These are phyloP conservation scores for Amia ocellicauda DNA, from an alignment of 2,113 vertebrate genomes.

Conservation along the genomic window DNA sequence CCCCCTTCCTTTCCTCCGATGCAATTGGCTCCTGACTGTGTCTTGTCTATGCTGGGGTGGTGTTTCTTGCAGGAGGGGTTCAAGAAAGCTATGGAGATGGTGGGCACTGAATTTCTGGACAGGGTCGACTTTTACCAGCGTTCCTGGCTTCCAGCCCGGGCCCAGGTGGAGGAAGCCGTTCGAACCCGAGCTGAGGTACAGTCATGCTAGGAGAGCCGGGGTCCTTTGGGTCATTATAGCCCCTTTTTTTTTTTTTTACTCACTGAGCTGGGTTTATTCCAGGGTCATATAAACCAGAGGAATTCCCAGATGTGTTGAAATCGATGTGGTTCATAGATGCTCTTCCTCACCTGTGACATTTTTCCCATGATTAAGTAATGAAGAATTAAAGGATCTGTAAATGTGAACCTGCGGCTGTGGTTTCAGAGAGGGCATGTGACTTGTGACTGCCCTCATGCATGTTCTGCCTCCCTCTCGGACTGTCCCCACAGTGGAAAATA, in stretches of 20 bases:
- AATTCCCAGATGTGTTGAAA: neutral
- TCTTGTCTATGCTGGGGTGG: neutral
- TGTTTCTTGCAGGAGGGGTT: constrained; percentile 70
- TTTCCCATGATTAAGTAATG: no score
- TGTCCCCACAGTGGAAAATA: no score
- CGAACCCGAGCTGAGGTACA: constrained; percentile 71
- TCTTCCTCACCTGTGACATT: no score
- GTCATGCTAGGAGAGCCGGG: no score
- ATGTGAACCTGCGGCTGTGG: no score
- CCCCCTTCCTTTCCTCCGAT: no score
- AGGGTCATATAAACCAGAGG: neutral
- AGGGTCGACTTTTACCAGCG: constrained; percentile 74
- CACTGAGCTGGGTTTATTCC: rapidly evolving
- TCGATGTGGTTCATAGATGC: neutral
- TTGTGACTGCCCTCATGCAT: no score
- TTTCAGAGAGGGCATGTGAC: no score
- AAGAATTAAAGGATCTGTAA: no score
- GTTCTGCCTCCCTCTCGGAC: no score
- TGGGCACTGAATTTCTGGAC: constrained; percentile 79
- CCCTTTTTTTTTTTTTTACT: neutral
- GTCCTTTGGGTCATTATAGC: neutral
- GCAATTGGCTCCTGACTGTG: no score
- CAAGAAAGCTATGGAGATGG: constrained; percentile 76
- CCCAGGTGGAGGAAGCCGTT: constrained; percentile 77
- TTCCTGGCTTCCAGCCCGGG: constrained; percentile 84